A percentile compares a stretch with the other conserved stretches of the same genome.
phyloP scores from a whole-genome alignment of 2,888 invertebrate genomes.

The Tetramorium bicarinatum region DNA sequence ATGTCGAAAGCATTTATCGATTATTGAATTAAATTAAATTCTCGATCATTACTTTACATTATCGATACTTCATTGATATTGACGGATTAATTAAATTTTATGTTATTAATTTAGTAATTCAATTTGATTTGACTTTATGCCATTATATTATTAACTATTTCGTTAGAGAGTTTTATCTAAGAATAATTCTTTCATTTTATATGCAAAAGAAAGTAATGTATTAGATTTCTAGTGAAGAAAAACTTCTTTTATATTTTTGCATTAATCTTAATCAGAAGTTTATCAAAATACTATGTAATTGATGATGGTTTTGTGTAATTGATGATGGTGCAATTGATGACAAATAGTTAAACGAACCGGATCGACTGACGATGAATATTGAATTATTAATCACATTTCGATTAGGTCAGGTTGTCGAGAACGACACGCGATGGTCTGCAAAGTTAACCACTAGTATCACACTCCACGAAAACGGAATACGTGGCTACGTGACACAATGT shows the following conservation, averaged over 20 bases:
- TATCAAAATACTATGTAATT: not conserved
- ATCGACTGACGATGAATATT: not conserved
- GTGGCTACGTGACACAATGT: conserved; percentile 53
- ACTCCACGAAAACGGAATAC: conserved; percentile 21
- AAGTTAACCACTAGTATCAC: not conserved
- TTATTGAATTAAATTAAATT: conserved; percentile 27
- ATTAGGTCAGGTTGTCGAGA: not conserved
- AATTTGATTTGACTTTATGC: not conserved
- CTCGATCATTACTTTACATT: not conserved
- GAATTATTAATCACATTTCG: conserved; percentile 14
- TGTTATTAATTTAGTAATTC: not conserved
- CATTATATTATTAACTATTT: not conserved
- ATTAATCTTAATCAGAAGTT: conserved; percentile 5
- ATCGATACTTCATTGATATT: not conserved
- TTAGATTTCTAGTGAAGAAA: not conserved
- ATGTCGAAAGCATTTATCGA: not conserved
- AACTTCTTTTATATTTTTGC: not conserved
- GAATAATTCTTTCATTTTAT: not conserved
- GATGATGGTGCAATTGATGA: too few species aligned
- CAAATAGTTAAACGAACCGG: too few species aligned
- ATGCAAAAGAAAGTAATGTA: not conserved
- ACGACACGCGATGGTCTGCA: not conserved
- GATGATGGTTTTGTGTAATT: too few species aligned
- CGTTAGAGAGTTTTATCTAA: not conserved
- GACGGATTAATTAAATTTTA: not conserved